phyloP scores from a whole-genome alignment of 1,140 invertebrate species.

The Drosophila lowei region DNA sequence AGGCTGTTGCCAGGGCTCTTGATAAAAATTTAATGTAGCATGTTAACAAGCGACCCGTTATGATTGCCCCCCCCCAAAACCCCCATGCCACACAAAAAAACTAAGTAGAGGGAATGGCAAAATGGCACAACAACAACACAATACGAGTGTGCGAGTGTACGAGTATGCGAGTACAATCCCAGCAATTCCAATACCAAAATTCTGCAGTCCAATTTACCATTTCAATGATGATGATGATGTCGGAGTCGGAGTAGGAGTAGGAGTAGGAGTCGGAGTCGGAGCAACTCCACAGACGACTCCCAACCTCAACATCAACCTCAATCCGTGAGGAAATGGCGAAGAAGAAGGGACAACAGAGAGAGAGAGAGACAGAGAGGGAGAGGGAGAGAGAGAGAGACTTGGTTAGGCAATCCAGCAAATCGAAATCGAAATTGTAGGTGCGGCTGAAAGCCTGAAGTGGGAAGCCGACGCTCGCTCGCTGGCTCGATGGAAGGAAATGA shows the following conservation, averaged over 20 bases:
- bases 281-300: slow-evolving; percentile 29
- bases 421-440: slow-evolving; percentile 48
- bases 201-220: slow-evolving; percentile 78
- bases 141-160: too few species aligned
- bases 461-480: not conserved
- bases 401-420: slow-evolving; percentile 38
- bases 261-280: slow-evolving; percentile 27
- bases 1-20: slow-evolving; percentile 72
- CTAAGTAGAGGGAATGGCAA: slow-evolving; percentile 3
- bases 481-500: slow-evolving; percentile 59
- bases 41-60: slow-evolving; percentile 81
- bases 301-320: slow-evolving; percentile 28
- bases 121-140: slow-evolving; percentile 19
- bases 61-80: slow-evolving; percentile 54
- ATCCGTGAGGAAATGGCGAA: slow-evolving; percentile 5
- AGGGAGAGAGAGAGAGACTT: not conserved
- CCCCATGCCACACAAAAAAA: slow-evolving; percentile 35
- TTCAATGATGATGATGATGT: slow-evolving; percentile 36
- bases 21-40: slow-evolving; percentile 82
- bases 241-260: not conserved
- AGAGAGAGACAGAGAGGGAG: not conserved
- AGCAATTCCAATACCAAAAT: slow-evolving; percentile 72
- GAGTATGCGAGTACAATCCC: slow-evolving; percentile 29
- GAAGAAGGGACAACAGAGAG: not conserved
- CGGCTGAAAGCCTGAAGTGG: slow-evolving; percentile 18